Conservation (phyloP, 2,888 invertebrate species). For the Ramazzottius varieornatus region DNA sequence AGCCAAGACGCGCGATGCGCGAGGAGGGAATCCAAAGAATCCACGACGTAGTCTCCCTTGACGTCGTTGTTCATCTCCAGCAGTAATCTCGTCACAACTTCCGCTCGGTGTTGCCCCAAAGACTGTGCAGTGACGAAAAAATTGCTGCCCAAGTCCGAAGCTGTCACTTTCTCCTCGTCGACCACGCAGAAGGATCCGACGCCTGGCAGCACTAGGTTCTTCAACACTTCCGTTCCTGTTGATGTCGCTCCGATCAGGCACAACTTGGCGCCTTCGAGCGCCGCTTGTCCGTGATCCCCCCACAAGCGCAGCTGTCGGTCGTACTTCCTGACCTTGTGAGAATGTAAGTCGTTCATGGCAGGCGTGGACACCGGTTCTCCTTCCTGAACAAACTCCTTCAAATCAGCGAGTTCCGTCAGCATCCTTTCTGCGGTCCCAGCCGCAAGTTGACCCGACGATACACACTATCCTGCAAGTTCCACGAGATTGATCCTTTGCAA, state of each 20-base stretch:
- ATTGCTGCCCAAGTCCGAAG: conserved; percentile 4
- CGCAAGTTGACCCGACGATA: too few relatives aligned
- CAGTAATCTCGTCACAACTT: conserved; percentile 49
- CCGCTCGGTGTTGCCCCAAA: conserved; percentile 38
- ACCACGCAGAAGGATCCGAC: conserved; percentile 21
- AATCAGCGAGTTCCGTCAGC: too few relatives aligned
- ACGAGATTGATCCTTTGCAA: too few relatives aligned
- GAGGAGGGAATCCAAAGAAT: conserved; percentile 21
- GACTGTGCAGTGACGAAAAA: background rate
- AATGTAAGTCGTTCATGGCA: too few relatives aligned
- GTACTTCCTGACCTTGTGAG: conserved; percentile 44
- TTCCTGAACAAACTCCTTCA: too few relatives aligned
- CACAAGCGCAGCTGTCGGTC: conserved; percentile 64
- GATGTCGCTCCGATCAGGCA: conserved; percentile 79
- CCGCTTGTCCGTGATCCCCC: conserved; percentile 88
- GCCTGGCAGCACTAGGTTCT: conserved; percentile 78
- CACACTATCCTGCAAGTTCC: too few relatives aligned
- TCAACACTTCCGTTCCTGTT: conserved; percentile 74
- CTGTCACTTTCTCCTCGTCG: conserved; percentile 22
- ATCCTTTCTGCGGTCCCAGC: too few relatives aligned
- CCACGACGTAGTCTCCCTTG: conserved; percentile 67
- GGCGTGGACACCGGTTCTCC: too few relatives aligned
- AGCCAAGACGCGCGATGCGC: conserved; percentile 44
- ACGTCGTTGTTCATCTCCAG: conserved; percentile 77
- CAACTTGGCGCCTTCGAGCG: conserved; percentile 61